These are phyloP conservation scores for Tonatia bakeri DNA, from an alignment of 2,113 vertebrate genomes.

Conservation along the genomic window DNA sequence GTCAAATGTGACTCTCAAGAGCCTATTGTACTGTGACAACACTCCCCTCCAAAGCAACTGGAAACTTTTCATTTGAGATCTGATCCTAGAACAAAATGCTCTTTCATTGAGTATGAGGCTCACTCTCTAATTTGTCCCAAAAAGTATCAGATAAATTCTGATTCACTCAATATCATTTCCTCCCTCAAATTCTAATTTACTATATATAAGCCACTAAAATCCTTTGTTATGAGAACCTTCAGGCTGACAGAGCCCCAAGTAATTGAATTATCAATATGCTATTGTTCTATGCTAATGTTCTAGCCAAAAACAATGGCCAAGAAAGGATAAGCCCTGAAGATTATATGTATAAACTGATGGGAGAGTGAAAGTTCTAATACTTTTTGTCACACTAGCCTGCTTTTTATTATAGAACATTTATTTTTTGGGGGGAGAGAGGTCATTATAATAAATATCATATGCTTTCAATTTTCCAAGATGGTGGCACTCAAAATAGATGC, in stretches of 20 bases:
- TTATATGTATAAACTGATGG: not conserved
- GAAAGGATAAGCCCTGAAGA: not conserved
- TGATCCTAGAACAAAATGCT: not conserved
- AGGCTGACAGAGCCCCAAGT: not conserved
- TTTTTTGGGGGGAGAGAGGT: slow-evolving; percentile 13
- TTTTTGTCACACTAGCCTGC: not conserved
- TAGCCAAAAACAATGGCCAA: not conserved
- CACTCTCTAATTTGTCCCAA: not conserved
- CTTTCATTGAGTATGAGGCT: not conserved
- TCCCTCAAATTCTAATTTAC: not conserved
- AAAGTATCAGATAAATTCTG: not conserved
- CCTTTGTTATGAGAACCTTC: not conserved
- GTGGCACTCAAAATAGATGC: slow-evolving; percentile 29
- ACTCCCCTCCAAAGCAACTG: not conserved
- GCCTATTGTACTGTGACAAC: not conserved
- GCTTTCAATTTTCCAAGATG: slow-evolving; percentile 29
- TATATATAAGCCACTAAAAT: not conserved
- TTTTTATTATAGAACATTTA: slow-evolving; percentile 19
- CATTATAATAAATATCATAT: slow-evolving; percentile 32
- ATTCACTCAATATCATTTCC: not conserved
- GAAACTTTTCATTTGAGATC: not conserved
- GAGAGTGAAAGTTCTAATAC: not conserved
- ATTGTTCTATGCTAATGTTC: not conserved
- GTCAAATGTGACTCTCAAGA: not conserved
- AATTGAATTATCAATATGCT: not conserved